These are phyloP conservation scores for Zingel zingel DNA, from an alignment of 2,113 vertebrate genomes.

Conservation along the genomic window DNA sequence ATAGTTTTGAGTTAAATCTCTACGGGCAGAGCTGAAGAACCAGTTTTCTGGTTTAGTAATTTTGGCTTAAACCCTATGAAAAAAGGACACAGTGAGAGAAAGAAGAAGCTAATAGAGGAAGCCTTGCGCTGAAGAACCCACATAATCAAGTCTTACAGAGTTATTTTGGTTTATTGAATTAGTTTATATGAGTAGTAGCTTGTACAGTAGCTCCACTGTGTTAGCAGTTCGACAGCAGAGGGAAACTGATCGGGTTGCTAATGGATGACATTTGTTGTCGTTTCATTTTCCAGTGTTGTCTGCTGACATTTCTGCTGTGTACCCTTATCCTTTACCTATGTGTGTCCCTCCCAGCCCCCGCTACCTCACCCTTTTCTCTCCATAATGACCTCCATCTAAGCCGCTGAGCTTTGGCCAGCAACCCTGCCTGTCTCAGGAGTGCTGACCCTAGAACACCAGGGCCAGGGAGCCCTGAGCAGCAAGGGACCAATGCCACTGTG, in stretches of 20 bases:
- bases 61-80: conserved; percentile 28
- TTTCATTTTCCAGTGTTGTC: conserved; percentile 57
- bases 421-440: conserved; percentile 57
- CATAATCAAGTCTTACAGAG: not conserved
- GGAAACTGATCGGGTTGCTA: not conserved
- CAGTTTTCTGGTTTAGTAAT: conserved; percentile 43
- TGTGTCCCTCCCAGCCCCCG: not conserved
- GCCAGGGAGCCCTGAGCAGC: conserved; percentile 66
- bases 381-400: conserved; percentile 66
- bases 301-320: conserved; percentile 61
- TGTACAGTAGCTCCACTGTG: conserved; percentile 1
- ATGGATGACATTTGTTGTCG: conserved; percentile 68
- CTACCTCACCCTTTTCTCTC: conserved; percentile 11
- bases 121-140: not conserved
- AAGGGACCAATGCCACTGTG: conserved; percentile 54
- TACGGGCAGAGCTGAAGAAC: conserved; percentile 33
- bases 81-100: not conserved
- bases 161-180: conserved; percentile 29
- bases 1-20: conserved; percentile 50
- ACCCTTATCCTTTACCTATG: conserved; percentile 49
- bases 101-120: not conserved
- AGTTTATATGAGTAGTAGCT: conserved; percentile 14
- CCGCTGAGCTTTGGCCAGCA: conserved; percentile 42
- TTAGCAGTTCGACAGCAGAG: conserved; percentile 26
- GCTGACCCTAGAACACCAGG: conserved; percentile 56